Base-by-base conservation (phyloP, 30 jellyfish, hydroid and myxozoan genomes). In the Pseudorhiza aurosa region DNA sequence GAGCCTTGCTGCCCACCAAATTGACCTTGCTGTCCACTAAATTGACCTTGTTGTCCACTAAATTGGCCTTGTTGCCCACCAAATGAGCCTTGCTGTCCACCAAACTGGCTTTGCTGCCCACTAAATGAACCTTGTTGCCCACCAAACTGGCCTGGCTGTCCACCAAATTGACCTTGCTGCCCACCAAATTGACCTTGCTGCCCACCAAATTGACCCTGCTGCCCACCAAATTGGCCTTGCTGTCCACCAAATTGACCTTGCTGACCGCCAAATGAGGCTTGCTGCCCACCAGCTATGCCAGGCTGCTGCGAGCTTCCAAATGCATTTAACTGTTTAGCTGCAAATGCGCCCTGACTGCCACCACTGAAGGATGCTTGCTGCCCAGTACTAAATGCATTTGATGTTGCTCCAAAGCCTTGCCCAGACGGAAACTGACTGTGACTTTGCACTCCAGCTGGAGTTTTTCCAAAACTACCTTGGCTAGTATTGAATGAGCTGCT, bases 391-490 rank as follows among this genome's bases (percentile, higher is more conserved):
- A 71, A 71, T 1, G 68, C 85, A 33, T 17, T 35, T 1, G 58
- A 15, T 24, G 58, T 14, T 10, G 39, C 77, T 6, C 53, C 42
- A 64, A 64, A 35, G 7, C 77, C 77, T 21, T 32, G 77, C 32
- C 59, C 77, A n/a, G 59, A 33, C n/a, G 33, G 36, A 42, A 30
- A 30, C 32, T 31, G 77, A 19, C 21, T 39, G 8, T 64, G 77
- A 24, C 32, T 27, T 32, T 31, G 59, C 4, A 58, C 77, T 31
- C 36, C n/a, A 8, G 77, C 32, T 6, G 60, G 46, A 33, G 65
- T 63, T n/a, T 49, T 29, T 18, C 75, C 75, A 47, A 83, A 83
- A 10, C 73, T 79, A 12, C 88, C 85, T 45, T 71, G 95, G 18
- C 19, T 57, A 72, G 77, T 37, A 27, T 49, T 15, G 42, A 73